A percentile compares a stretch with the other conserved stretches of the same genome.
These are phyloP conservation scores for Thymelicus sylvestris DNA, from an alignment of 2,888 invertebrate genomes.

Conservation along the genomic window DNA sequence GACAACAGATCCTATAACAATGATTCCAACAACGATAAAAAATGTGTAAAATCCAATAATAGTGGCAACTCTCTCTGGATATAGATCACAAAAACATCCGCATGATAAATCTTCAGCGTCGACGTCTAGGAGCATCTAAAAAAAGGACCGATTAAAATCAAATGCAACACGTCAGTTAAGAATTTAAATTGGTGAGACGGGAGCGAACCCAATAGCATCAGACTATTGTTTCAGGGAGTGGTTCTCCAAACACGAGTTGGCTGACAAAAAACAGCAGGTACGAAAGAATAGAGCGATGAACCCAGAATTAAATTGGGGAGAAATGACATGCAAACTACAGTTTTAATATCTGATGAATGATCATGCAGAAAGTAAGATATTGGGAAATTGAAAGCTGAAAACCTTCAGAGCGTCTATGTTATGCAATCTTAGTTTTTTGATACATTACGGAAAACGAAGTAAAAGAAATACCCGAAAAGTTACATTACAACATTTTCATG, in stretches of 20 bases:
- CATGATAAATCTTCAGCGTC: constrained; percentile 63
- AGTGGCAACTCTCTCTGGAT: constrained; percentile 39
- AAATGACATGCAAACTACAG: constrained; percentile 34
- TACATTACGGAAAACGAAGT: too few species aligned
- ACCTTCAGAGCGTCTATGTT: too few species aligned
- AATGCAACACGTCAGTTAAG: constrained; percentile 59
- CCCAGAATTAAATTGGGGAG: constrained; percentile 45
- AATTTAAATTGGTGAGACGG: constrained; percentile 70
- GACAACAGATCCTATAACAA: constrained; percentile 31
- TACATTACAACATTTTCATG: too few species aligned
- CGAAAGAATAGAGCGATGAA: constrained; percentile 39
- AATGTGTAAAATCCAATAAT: constrained; percentile 33
- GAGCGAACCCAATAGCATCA: constrained; percentile 64
- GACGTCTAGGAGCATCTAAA: constrained; percentile 46
- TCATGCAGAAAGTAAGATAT: not conserved
- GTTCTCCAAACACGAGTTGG: constrained; percentile 69
- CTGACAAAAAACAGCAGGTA: constrained; percentile 82
- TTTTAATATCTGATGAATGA: constrained; percentile 1
- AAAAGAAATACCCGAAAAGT: too few species aligned
- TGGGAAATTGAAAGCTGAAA: not conserved
- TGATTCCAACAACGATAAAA: constrained; percentile 22
- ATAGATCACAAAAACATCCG: constrained; percentile 50
- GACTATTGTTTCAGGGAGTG: constrained; percentile 77
- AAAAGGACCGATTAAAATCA: constrained; percentile 53
- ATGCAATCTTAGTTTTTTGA: too few species aligned